Evolutionary conservation across 2,113 vertebrate genomes (phyloP).

Genomic region (Verasper variegatus): DNA sequence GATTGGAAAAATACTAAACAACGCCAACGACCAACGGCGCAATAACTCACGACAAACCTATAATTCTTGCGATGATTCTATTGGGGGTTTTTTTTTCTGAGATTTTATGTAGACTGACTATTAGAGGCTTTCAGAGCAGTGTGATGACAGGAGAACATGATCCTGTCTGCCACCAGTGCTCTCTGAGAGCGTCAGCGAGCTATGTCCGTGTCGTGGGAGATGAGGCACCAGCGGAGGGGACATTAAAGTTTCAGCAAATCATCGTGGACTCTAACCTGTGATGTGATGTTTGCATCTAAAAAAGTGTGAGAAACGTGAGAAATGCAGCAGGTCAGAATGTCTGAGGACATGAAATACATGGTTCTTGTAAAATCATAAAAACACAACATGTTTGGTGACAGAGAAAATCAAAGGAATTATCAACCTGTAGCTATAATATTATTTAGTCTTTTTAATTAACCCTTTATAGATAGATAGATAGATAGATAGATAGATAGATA

Average conservation of each 20-base stretch:
- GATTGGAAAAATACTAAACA: not conserved
- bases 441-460: no score
- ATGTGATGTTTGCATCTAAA: slow-evolving; percentile 17
- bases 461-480: no score
- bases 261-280: not conserved
- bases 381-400: no score
- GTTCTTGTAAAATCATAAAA: not conserved
- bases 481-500: no score
- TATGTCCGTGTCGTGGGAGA: slow-evolving; percentile 24
- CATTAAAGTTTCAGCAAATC: slow-evolving; percentile 33
- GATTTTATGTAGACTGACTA: not conserved
- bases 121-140: slow-evolving; percentile 22
- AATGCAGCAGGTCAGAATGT: not conserved
- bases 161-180: slow-evolving; percentile 1
- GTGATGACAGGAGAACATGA: slow-evolving; percentile 2
- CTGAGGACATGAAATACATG: not conserved
- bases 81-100: not conserved
- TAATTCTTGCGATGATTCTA: not conserved
- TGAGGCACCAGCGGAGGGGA: slow-evolving; percentile 4
- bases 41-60: not conserved
- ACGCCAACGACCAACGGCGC: not conserved
- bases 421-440: no score
- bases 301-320: not conserved
- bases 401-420: no score
- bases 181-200: slow-evolving; percentile 22